These are phyloP conservation scores for Trachemys scripta DNA, from an alignment of 2,113 vertebrate genomes.

Conservation along the genomic window DNA sequence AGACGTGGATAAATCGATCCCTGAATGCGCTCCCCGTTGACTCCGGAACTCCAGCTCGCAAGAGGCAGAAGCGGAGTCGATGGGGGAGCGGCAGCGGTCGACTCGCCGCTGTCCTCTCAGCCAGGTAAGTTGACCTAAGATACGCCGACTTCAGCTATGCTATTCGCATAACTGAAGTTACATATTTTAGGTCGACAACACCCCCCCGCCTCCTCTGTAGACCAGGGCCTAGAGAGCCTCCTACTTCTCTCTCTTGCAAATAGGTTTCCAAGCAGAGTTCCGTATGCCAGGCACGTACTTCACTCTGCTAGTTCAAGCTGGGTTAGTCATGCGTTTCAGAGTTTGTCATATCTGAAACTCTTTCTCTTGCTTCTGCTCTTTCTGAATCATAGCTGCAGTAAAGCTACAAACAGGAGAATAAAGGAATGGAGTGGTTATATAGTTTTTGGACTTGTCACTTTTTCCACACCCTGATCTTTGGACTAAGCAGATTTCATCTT, in stretches of 20 bases:
- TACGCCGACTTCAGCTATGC: too few relatives aligned
- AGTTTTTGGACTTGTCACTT: slow-evolving; percentile 8
- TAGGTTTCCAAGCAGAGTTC: neutral
- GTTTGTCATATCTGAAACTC: slow-evolving; percentile 20
- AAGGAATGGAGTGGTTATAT: slow-evolving; percentile 22
- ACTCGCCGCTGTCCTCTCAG: too few relatives aligned
- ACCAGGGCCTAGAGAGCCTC: neutral
- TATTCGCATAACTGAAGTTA: too few relatives aligned
- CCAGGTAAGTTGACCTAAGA: too few relatives aligned
- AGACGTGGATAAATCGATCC: too few relatives aligned
- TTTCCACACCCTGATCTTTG: slow-evolving; percentile 17
- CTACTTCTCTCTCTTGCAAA: neutral
- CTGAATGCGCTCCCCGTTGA: too few relatives aligned
- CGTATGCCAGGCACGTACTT: slow-evolving; percentile 39
- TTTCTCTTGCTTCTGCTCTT: slow-evolving; percentile 23
- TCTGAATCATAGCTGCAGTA: neutral
- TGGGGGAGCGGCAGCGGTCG: too few relatives aligned
- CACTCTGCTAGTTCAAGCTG: slow-evolving; percentile 25
- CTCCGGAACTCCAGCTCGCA: too few relatives aligned
- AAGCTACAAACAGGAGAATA: slow-evolving; percentile 45
- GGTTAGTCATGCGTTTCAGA: slow-evolving; percentile 61
- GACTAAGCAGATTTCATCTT: neutral
- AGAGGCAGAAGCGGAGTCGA: too few relatives aligned
- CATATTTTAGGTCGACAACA: too few relatives aligned
- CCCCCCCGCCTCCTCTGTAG: too few relatives aligned